A percentile compares a stretch with the other conserved stretches of the same genome.
These are phyloP conservation scores for Lissocephala sabroskyi DNA, from an alignment of 2,888 invertebrate genomes.

Conservation along the genomic window DNA sequence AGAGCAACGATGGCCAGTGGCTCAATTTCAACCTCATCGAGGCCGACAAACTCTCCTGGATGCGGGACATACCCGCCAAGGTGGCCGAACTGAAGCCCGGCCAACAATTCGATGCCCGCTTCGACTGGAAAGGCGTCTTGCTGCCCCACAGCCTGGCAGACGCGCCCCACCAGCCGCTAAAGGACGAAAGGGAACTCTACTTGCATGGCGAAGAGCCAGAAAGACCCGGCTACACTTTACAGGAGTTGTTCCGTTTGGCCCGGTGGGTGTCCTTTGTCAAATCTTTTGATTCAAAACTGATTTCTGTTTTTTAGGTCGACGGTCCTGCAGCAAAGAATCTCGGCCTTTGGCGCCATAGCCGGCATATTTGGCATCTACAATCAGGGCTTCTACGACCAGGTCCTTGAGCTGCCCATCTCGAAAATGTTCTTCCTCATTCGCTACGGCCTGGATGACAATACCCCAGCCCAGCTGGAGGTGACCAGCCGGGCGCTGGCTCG, in stretches of 20 bases:
- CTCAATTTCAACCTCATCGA: slow-evolving; percentile 90
- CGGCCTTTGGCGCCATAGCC: slow-evolving; percentile 85
- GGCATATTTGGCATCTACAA: slow-evolving; percentile 83
- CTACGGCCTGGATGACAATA: slow-evolving; percentile 89
- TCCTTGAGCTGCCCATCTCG: slow-evolving; percentile 83
- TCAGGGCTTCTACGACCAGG: slow-evolving; percentile 83
- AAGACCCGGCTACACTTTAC: slow-evolving; percentile 91
- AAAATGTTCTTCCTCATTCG: slow-evolving; percentile 86
- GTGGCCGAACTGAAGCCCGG: slow-evolving; percentile 75
- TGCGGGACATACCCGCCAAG: slow-evolving; percentile 79
- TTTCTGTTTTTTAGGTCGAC: slow-evolving; percentile 79
- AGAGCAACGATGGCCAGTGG: slow-evolving; percentile 81
- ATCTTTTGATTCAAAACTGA: not conserved
- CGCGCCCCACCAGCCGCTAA: not conserved
- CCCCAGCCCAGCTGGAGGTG: slow-evolving; percentile 81
- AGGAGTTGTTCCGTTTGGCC: slow-evolving; percentile 87
- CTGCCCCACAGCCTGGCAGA: slow-evolving; percentile 78
- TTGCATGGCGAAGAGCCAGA: slow-evolving; percentile 95
- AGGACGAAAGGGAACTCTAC: slow-evolving; percentile 79
- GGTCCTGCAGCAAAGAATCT: slow-evolving; percentile 86
- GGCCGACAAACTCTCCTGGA: slow-evolving; percentile 91
- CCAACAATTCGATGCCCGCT: slow-evolving; percentile 83
- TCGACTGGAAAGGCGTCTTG: slow-evolving; percentile 86
- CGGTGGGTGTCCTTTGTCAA: slow-evolving; percentile 66
- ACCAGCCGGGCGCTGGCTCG: slow-evolving; percentile 83